Base-by-base conservation (phyloP, 1,140 invertebrate genomes). In the Pogonus chalceus region DNA sequence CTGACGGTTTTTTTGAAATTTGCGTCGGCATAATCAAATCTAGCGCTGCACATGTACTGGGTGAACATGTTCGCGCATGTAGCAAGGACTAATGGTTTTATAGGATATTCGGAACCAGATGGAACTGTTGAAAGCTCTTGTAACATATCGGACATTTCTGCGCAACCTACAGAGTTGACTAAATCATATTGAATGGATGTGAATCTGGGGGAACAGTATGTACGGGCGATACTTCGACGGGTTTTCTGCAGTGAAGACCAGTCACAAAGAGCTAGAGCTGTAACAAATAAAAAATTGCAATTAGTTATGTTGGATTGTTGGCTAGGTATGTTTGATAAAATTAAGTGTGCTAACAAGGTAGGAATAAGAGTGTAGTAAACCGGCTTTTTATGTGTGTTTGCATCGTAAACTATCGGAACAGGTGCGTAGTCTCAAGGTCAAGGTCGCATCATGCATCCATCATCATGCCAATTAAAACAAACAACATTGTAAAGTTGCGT, bases 181-280 rank as follows among this genome's bases (percentile, higher is more conserved):
- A 80, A 72, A 24, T 80, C 70, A 68, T 81, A 90, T 59, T 81
- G 81, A 12, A 77, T 68, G 0, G 88, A 86, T 43, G 83, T 81
- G 49, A 82, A 76, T 48, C 83, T 79, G 0, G 89, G 88, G 3
- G 87, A 85, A 60, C 87, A 86, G 67, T 90, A 85, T 0, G 78
- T 78, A 20, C 83, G 75, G 0, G 88, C 82, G 48, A 92, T 78
- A 60, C 88, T 87, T 22, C 91, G 73, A 21, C 90, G 76, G 0
- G 77, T 78, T 55, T 86, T 83, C 61, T 93, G 90, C 0, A 90
- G 67, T 1, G 85, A 80, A 0, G 86, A 88, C 88, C 88, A 92
- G 63, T 92, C 83, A 65, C 88, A 90, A 37, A 92, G 80, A 10
- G 90, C 90, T 49, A 93, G 69, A 54, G 90, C 89, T 92, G 76